phyloP scores from a whole-genome alignment of 2,888 invertebrate species.

The Matsumyia berberina region DNA sequence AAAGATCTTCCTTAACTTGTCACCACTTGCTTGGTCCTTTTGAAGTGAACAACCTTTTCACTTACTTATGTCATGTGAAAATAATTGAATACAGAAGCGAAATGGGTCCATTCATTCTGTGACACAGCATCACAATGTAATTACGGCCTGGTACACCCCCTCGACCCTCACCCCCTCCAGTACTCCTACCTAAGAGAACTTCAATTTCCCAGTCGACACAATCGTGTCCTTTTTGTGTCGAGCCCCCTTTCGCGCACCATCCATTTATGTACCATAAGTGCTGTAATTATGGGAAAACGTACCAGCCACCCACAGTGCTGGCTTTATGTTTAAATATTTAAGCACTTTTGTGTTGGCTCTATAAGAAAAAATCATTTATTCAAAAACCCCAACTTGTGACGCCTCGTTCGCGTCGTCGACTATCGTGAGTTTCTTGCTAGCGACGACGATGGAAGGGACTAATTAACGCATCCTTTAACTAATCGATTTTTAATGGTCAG shows the following conservation, averaged over 20 bases:
- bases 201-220: slow-evolving; percentile 6
- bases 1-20: slow-evolving; percentile 5
- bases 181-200: too few species aligned
- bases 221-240: slow-evolving; percentile 30
- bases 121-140: slow-evolving; percentile 30
- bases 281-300: slow-evolving; percentile 20
- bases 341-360: slow-evolving; percentile 30
- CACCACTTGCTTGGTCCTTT: slow-evolving; percentile 28
- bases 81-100: slow-evolving; percentile 50
- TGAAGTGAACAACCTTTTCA: slow-evolving; percentile 23
- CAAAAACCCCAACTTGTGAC: background rate
- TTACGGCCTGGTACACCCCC: slow-evolving; percentile 25
- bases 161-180: background rate
- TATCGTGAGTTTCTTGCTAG: background rate
- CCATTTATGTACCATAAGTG: slow-evolving; percentile 7
- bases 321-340: slow-evolving; percentile 36
- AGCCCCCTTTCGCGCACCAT: background rate
- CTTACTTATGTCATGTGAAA: slow-evolving; percentile 38
- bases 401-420: background rate
- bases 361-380: slow-evolving; percentile 1
- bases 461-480: slow-evolving; percentile 68
- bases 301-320: background rate
- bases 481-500: slow-evolving; percentile 70
- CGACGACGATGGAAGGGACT: slow-evolving; percentile 19
- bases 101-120: slow-evolving; percentile 34